phyloP scores from a whole-genome alignment of 2,113 vertebrate genomes.

The Atractosteus spatula region DNA sequence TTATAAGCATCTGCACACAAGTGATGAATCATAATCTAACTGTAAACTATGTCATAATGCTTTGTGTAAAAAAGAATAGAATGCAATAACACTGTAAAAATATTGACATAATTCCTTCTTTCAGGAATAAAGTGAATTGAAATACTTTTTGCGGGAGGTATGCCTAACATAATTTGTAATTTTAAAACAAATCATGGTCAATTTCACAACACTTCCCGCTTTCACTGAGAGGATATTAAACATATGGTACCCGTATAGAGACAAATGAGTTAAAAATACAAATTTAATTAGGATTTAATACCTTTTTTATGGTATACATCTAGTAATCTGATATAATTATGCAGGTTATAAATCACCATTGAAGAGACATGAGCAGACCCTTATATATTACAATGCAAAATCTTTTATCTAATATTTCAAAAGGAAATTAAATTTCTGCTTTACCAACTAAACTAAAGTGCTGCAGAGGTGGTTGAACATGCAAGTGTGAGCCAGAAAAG shows the following conservation, averaged over 20 bases:
- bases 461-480: constrained; percentile 13
- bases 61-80: constrained; percentile 62
- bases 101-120: constrained; percentile 46
- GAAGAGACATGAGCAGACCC: constrained; percentile 31
- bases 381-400: constrained; percentile 6
- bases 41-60: constrained; percentile 57
- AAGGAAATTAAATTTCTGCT: too few relatives aligned
- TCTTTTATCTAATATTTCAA: constrained; percentile 4
- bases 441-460: too few relatives aligned
- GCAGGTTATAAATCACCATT: constrained; percentile 52
- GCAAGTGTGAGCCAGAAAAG: constrained; percentile 27
- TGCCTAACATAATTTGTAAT: constrained; percentile 37
- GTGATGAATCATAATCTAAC: constrained; percentile 55
- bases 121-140: constrained; percentile 41
- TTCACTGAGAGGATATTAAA: constrained; percentile 38
- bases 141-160: constrained; percentile 42
- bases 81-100: constrained; percentile 56
- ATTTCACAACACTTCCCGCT: constrained; percentile 29
- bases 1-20: constrained; percentile 63
- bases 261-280: constrained; percentile 55
- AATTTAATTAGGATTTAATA: constrained; percentile 60
- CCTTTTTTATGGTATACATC: constrained; percentile 57
- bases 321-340: constrained; percentile 50
- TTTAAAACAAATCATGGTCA: constrained; percentile 37
- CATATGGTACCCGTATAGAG: constrained; percentile 52